Percentiles rank a stretch among this genome's conserved stretches.
phyloP scores from a whole-genome alignment of 1,140 invertebrate genomes.

The Maniola jurtina region DNA sequence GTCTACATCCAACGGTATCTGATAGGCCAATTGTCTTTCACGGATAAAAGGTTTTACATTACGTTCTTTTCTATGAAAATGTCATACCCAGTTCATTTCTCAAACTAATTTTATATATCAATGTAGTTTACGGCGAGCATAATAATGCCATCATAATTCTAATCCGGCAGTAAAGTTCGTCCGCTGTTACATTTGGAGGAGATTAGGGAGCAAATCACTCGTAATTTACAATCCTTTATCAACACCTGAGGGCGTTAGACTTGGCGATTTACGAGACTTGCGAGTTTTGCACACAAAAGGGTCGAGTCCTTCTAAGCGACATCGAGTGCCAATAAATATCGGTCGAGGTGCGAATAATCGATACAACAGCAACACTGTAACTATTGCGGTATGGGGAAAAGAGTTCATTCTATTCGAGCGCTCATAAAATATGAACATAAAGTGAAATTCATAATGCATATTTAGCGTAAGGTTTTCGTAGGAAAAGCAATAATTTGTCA shows the following conservation, averaged over 20 bases:
- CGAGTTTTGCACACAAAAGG: conserved; percentile 58
- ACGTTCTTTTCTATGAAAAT: not conserved
- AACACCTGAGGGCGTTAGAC: conserved; percentile 51
- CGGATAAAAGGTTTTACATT: not conserved
- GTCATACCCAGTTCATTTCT: not conserved
- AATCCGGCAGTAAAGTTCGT: conserved; percentile 50
- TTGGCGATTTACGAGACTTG: conserved; percentile 58
- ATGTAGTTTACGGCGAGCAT: not conserved
- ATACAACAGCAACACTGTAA: conserved; percentile 64
- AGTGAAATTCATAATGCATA: conserved; percentile 66
- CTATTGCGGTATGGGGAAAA: conserved; percentile 40
- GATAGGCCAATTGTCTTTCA: conserved; percentile 30
- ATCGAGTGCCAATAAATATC: conserved; percentile 73
- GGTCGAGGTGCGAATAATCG: conserved; percentile 64
- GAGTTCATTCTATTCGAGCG: conserved; percentile 47
- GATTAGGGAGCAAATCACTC: conserved; percentile 59
- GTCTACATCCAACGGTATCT: conserved; percentile 25
- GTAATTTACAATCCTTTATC: conserved; percentile 73
- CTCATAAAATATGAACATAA: conserved; percentile 57
- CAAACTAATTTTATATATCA: not conserved
- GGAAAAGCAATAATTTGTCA: conserved; percentile 77
- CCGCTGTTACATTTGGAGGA: conserved; percentile 43
- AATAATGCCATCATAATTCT: conserved; percentile 27
- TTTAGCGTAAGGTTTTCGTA: conserved; percentile 71
- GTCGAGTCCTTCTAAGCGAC: conserved; percentile 66